Conservation (phyloP, 2,797 vertebrate species). For the Pseudopleuronectes americanus region DNA sequence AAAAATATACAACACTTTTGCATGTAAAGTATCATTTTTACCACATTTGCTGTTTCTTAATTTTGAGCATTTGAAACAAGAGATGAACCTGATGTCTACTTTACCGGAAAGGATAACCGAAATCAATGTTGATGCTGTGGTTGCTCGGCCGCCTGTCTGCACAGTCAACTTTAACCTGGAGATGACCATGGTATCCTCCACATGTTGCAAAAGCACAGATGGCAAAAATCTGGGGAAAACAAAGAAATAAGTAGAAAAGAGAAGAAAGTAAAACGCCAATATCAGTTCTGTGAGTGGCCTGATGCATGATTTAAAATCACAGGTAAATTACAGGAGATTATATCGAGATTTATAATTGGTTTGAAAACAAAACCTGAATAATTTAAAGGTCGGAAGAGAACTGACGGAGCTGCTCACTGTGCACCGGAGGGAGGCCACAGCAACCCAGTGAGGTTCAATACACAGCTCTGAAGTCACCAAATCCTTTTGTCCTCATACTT, state of each 20-base stretch:
- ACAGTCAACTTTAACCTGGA: conserved; percentile 97
- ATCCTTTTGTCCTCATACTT: not conserved
- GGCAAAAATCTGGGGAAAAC: conserved; percentile 93
- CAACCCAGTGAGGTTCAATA: conserved; percentile 36
- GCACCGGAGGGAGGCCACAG: conserved; percentile 69
- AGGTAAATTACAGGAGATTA: conserved; percentile 56
- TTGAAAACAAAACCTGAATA: conserved; percentile 77
- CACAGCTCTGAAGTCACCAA: conserved; percentile 6
- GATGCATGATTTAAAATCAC: conserved; percentile 46
- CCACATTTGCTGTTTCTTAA: no score
- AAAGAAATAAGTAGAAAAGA: conserved; percentile 23
- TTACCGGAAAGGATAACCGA: conserved; percentile 98
- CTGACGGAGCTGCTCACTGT: conserved; percentile 71
- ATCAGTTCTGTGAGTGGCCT: conserved; percentile 1
- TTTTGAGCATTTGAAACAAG: not conserved
- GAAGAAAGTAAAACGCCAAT: not conserved
- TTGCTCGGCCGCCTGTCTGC: conserved; percentile 92
- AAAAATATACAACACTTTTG: no score
- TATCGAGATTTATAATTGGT: conserved; percentile 56
- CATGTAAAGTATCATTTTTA: no score
- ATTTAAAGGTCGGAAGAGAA: conserved; percentile 76
- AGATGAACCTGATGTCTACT: not conserved
- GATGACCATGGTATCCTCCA: conserved; percentile 95
- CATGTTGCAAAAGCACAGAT: conserved; percentile 99
- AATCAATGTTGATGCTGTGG: conserved; percentile 90